These are phyloP conservation scores for Polymixis lichenea DNA, from an alignment of 2,888 invertebrate species.

Conservation along the genomic window DNA sequence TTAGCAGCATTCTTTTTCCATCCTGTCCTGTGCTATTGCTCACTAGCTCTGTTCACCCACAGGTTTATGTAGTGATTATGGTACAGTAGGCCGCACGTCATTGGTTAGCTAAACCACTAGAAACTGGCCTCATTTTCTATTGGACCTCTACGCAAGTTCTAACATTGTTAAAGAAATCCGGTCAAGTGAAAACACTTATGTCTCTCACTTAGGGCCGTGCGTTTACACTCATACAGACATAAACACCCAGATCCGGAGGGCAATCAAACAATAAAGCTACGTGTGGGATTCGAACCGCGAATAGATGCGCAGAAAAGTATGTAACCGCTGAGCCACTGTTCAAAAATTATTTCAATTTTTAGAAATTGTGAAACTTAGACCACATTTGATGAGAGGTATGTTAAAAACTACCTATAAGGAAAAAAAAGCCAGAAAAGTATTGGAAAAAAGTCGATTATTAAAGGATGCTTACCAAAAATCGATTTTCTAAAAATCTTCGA, in stretches of 20 bases:
- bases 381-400: too few species aligned
- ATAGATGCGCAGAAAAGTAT: background rate
- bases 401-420: too few species aligned
- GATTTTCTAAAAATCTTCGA: too few species aligned
- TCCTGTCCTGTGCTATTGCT: background rate
- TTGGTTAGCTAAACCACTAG: background rate
- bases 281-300: background rate
- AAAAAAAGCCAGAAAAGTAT: too few species aligned
- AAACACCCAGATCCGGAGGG: background rate
- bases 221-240: background rate
- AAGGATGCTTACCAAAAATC: too few species aligned
- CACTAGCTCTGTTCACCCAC: background rate
- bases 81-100: too few species aligned
- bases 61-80: background rate
- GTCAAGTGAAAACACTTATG: background rate
- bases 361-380: too few species aligned
- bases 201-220: background rate
- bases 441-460: too few species aligned
- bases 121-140: background rate
- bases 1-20: background rate
- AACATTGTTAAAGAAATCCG: too few species aligned
- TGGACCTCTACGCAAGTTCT: too few species aligned
- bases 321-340: background rate
- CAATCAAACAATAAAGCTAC: constrained; percentile 8
- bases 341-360: too few species aligned